Base-by-base conservation (phyloP, 2,888 invertebrate species). In the Lepidochrysops patricia region DNA sequence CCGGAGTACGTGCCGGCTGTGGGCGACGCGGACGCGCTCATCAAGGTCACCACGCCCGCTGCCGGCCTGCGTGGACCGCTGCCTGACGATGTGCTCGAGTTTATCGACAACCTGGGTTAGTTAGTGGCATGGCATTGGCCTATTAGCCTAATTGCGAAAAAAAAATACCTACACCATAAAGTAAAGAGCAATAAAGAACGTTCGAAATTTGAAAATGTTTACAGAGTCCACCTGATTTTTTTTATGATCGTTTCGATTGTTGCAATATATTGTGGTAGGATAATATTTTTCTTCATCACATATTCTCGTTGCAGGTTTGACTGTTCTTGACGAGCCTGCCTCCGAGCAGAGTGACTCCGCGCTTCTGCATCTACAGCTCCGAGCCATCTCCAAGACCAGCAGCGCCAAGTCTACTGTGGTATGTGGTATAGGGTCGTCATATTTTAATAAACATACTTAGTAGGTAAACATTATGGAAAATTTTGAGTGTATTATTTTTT, bases 1-100 rank as follows among this genome's bases (percentile, higher is more conserved):
- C 98, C 98, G 0, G 99, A 99, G 74, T 99, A 94, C 84, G 95
- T 99, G 69, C 99, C 99, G 6, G 97, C 98, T 0, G 98, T 99
- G 54, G 99, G 99, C 0, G 99, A 99, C 81, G 98, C 98, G 68
- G 99, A 99, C 84, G 98, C 98, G 2, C 98, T 99, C 84, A 92
- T 99, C 43, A 99, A 99, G 90, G 95, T 98, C 1, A 89, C 92
- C 52, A 92, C 97, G 23, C 98, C 98, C 0, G 94, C 96, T n/a
- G 73, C 75, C 64, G 77, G 77, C 63, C 74, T 79, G 62, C 78
- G 80, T 19, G 82, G 72, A 49, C 63, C 77, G 6, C 72, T 89
- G 2, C 60, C 72, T 1, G 86, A 89, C 0, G 68, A 69, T 1
- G 70, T 82, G 1, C 90, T 92, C 52, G 92, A 92, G 9, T 91